These are phyloP conservation scores for Adela reaumurella DNA, from an alignment of 2,888 invertebrate species.

Conservation along the genomic window DNA sequence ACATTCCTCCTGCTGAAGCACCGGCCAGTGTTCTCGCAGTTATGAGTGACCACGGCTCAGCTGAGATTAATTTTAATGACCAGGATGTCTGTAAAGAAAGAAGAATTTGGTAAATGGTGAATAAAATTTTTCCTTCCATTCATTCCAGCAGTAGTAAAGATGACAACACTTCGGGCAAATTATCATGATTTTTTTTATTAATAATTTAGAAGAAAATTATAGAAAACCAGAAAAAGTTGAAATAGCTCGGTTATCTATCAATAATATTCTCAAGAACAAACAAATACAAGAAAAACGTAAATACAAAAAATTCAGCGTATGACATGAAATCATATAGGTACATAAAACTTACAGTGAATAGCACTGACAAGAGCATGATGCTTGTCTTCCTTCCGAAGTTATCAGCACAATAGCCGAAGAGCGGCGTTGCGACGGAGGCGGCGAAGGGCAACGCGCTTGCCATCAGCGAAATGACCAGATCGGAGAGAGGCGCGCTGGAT, in stretches of 20 bases:
- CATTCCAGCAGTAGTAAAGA: too few species aligned
- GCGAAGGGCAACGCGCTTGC: constrained; percentile 49
- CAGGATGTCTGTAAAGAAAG: constrained; percentile 2
- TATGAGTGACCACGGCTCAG: constrained; percentile 3
- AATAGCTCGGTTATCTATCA: too few species aligned
- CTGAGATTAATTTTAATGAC: constrained; percentile 2
- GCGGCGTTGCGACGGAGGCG: constrained; percentile 46
- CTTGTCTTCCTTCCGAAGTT: constrained; percentile 43
- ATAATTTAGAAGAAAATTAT: too few species aligned
- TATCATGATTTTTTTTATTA: too few species aligned
- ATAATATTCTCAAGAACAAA: too few species aligned
- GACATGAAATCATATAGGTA: background rate
- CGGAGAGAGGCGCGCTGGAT: constrained; percentile 24
- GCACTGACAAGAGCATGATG: constrained; percentile 41
- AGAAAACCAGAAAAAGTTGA: too few species aligned
- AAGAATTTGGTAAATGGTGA: too few species aligned
- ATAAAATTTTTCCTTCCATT: too few species aligned
- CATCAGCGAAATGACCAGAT: constrained; percentile 41
- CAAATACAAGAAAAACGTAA: too few species aligned
- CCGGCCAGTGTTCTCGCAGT: constrained; percentile 5
- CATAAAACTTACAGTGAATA: constrained; percentile 40
- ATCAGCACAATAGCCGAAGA: constrained; percentile 46
- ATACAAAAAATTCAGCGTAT: background rate
- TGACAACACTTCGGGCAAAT: too few species aligned
- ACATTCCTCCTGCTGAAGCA: constrained; percentile 3